Conservation (phyloP, 1,140 invertebrate species). For the Euura saliciscinereae region DNA sequence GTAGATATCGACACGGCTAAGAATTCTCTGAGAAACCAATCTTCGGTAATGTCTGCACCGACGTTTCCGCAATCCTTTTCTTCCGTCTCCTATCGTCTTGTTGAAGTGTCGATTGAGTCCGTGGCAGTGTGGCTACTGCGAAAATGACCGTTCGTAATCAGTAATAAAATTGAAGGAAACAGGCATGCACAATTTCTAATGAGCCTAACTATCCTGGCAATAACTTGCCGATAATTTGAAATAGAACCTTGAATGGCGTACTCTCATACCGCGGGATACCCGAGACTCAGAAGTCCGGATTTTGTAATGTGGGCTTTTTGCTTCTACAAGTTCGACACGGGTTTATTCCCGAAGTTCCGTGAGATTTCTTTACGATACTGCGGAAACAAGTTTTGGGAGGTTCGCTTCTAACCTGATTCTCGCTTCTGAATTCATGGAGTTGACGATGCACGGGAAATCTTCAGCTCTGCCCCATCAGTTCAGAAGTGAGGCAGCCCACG, state of each 20-base stretch:
- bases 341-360: not conserved
- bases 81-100: not conserved
- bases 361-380: not conserved
- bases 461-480: not conserved
- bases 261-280: not conserved
- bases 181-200: slow-evolving; percentile 1
- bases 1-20: not conserved
- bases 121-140: not conserved
- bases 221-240: slow-evolving; percentile 6
- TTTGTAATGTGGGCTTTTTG: not conserved
- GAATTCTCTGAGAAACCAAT: not conserved
- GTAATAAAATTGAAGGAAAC: not conserved
- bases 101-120: not conserved
- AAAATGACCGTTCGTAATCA: not conserved
- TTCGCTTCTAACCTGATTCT: not conserved
- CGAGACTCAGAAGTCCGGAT: no score
- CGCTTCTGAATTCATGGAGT: not conserved
- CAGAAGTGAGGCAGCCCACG: not conserved
- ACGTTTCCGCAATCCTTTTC: not conserved
- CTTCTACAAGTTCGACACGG: not conserved
- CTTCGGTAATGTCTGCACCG: not conserved
- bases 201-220: slow-evolving; percentile 2
- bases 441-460: not conserved
- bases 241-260: not conserved
- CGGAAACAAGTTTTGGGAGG: not conserved